phyloP scores from a whole-genome alignment of 2,113 vertebrate species.

The Rhinopomastus cyanomelas region DNA sequence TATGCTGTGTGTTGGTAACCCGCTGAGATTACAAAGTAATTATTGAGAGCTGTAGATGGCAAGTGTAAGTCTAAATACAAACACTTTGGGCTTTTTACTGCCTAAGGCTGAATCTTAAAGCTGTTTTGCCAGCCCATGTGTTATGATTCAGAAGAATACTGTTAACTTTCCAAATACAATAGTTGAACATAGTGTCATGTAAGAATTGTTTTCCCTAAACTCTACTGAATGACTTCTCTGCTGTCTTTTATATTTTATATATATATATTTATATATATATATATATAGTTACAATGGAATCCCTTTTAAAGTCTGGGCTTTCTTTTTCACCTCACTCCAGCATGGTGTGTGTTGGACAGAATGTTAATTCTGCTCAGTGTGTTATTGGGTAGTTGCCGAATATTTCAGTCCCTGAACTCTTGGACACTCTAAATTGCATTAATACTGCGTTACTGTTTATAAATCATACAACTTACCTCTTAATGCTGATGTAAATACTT shows the following conservation, averaged over 20 bases:
- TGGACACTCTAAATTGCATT: not conserved
- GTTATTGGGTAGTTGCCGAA: not conserved
- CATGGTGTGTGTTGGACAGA: not conserved
- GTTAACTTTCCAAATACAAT: not conserved
- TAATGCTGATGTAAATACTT: not conserved
- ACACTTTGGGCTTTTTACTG: conserved; percentile 12
- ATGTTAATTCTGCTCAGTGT: not conserved
- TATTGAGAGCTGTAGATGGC: conserved; percentile 7
- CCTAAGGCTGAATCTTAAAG: conserved; percentile 32
- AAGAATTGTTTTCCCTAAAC: not conserved
- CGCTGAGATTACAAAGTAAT: conserved; percentile 20
- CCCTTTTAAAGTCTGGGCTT: not conserved
- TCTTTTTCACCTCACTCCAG: not conserved
- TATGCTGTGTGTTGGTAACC: not conserved
- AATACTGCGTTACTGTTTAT: not conserved
- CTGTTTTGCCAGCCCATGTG: not conserved
- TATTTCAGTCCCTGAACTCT: not conserved
- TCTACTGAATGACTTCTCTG: not conserved
- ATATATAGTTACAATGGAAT: not conserved
- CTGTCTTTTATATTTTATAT: too few relatives aligned
- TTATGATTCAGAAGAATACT: not conserved
- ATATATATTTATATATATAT: too few relatives aligned
- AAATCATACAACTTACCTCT: not conserved
- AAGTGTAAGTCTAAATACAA: conserved; percentile 20
- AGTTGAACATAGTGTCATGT: not conserved